Conservation (phyloP, 35 echinoderm and acorn worm genomes). For the Lytechinus variegatus region DNA sequence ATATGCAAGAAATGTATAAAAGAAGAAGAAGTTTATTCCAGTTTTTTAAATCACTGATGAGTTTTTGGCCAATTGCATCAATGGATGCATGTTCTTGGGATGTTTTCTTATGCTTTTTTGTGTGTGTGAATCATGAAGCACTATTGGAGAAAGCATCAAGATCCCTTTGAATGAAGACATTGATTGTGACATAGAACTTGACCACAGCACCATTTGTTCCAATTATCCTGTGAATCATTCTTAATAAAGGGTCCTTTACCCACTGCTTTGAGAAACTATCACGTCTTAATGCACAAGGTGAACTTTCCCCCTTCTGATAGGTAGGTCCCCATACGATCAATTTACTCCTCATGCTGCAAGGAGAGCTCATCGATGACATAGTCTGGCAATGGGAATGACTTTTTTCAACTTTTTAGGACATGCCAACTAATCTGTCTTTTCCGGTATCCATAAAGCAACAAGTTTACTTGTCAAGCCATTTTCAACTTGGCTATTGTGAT, state of each 20-base stretch:
- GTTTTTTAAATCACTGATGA: too few species aligned
- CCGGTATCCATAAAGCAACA: background rate
- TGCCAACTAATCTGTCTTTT: background rate
- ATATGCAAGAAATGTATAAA: too few species aligned
- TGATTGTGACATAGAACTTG: constrained; percentile 4
- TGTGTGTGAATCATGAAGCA: background rate
- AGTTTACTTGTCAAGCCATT: background rate
- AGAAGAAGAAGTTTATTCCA: too few species aligned
- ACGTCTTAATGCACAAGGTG: background rate
- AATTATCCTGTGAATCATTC: background rate
- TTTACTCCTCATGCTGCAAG: background rate
- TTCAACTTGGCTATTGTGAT: constrained; percentile 12
- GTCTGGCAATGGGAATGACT: background rate
- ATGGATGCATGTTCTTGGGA: background rate
- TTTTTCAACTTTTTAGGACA: constrained; percentile 4
- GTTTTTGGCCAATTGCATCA: too few species aligned
- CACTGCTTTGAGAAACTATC: background rate
- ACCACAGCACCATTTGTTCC: background rate
- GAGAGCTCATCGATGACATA: background rate
- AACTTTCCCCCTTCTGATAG: background rate
- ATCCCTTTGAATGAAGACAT: background rate
- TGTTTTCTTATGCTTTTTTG: background rate
- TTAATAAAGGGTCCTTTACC: background rate
- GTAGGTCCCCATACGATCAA: background rate
- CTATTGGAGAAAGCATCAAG: background rate